Conservation (phyloP, 2,797 vertebrate species). For the Anguilla pacifica region DNA sequence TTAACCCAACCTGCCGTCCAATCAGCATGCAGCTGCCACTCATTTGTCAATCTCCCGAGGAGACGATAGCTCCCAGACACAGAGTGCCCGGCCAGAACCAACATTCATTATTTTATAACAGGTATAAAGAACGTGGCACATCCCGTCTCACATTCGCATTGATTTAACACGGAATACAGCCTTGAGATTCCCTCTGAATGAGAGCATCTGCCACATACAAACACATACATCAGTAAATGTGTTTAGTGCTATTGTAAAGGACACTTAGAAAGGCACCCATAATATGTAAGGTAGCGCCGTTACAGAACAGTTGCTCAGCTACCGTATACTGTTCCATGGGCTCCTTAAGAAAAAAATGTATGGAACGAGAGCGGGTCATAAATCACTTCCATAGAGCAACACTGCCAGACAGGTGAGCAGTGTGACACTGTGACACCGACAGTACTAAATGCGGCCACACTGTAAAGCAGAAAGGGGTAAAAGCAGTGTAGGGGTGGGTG, state of each 20-base stretch:
- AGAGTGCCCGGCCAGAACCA: neutral
- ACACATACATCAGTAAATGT: slow-evolving; percentile 1
- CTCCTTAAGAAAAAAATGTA: neutral
- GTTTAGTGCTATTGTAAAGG: neutral
- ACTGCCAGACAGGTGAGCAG: neutral
- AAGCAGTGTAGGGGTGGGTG: neutral
- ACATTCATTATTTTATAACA: neutral
- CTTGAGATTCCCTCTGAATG: neutral
- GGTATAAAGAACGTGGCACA: neutral
- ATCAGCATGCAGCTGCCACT: neutral
- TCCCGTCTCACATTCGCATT: neutral
- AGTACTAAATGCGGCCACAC: neutral
- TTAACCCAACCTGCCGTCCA: neutral
- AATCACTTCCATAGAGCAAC: neutral
- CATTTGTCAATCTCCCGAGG: neutral
- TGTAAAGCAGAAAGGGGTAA: neutral
- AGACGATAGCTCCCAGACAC: neutral
- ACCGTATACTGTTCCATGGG: neutral
- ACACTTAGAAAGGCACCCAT: neutral
- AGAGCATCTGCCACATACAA: neutral
- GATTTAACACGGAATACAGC: neutral
- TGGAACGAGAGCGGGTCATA: neutral
- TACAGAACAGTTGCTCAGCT: neutral
- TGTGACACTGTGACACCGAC: neutral
- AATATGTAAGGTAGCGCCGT: neutral